phyloP scores from a whole-genome alignment of 35 echinoderm and acorn worm species.

The Lytechinus pictus region DNA sequence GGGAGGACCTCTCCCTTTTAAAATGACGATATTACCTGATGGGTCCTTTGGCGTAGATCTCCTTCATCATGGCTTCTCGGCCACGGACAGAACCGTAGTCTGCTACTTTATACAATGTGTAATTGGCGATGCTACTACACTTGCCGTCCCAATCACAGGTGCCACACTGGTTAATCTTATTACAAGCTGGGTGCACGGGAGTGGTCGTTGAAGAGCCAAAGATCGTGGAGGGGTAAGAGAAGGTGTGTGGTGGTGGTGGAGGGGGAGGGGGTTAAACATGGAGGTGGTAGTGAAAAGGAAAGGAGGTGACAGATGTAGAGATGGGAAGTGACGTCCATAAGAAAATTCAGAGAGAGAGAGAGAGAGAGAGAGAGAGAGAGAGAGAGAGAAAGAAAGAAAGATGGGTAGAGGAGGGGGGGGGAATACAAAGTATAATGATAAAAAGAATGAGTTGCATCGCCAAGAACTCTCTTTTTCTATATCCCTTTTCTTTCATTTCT shows the following conservation, averaged over 20 bases:
- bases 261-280: too few species aligned
- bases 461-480: too few species aligned
- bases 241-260: background rate
- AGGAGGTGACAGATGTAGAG: background rate
- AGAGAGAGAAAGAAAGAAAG: background rate
- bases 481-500: too few species aligned
- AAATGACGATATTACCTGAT: conserved; percentile 68
- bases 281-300: too few species aligned
- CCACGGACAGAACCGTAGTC: conserved; percentile 83
- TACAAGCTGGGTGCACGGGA: conserved; percentile 60
- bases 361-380: background rate
- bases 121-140: conserved; percentile 61
- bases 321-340: background rate
- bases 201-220: background rate
- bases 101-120: conserved; percentile 77
- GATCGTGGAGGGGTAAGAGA: background rate
- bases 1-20: background rate
- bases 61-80: conserved; percentile 91
- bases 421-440: background rate
- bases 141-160: conserved; percentile 82
- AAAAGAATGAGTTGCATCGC: too few species aligned
- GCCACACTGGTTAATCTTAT: conserved; percentile 91
- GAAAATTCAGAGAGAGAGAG: background rate
- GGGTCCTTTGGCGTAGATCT: conserved; percentile 89
- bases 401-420: background rate